phyloP scores from a whole-genome alignment of 2,888 invertebrate species.

The Drosophila multiciliata region DNA sequence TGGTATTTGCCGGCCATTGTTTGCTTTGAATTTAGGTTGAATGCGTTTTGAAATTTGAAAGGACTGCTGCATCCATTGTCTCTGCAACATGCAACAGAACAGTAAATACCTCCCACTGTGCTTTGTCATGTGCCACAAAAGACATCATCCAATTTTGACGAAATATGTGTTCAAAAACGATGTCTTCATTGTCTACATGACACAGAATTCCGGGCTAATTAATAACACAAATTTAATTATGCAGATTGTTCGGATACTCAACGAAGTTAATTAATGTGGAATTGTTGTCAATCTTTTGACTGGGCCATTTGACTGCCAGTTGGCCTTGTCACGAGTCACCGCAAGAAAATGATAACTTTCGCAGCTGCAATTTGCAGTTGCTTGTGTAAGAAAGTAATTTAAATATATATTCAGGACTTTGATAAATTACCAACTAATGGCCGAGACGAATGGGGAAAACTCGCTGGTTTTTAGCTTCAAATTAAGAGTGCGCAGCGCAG shows the following conservation, averaged over 20 bases:
- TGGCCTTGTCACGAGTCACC: constrained; percentile 54
- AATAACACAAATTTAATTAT: neutral
- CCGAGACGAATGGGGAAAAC: constrained; percentile 70
- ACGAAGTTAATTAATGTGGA: neutral
- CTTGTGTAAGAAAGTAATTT: constrained; percentile 25
- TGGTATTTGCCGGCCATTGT: constrained; percentile 13
- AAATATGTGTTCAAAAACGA: neutral
- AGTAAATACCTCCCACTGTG: too few relatives aligned
- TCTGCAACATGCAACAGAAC: constrained; percentile 16
- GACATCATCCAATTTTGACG: neutral
- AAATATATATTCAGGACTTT: constrained; percentile 76
- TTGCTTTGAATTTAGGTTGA: constrained; percentile 54
- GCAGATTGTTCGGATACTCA: neutral
- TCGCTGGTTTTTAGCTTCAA: constrained; percentile 56
- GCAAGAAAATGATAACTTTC: constrained; percentile 57
- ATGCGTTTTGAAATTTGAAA: constrained; percentile 40
- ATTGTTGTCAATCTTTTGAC: constrained; percentile 16
- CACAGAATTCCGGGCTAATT: neutral
- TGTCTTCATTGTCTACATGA: neutral
- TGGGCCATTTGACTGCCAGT: constrained; percentile 32
- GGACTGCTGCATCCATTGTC: constrained; percentile 33
- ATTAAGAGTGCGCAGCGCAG: constrained; percentile 21
- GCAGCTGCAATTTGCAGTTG: constrained; percentile 65
- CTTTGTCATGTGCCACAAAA: too few relatives aligned
- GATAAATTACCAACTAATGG: constrained; percentile 80